Evolutionary conservation across 2,888 invertebrate genomes (phyloP).

Genomic region (Pheosia tremula): DNA sequence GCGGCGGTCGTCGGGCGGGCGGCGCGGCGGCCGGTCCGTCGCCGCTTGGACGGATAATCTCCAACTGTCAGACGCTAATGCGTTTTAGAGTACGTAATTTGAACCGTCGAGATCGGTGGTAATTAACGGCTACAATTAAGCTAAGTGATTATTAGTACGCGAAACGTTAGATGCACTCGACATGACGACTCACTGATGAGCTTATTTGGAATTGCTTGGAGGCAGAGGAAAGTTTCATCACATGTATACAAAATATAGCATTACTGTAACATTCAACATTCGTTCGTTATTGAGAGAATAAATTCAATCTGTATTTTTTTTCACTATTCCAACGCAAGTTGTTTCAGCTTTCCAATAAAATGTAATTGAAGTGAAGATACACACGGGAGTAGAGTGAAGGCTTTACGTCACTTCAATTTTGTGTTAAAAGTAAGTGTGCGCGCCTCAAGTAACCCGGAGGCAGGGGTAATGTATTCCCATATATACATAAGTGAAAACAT

Average conservation of each 20-base stretch:
- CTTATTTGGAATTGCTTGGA: constrained; percentile 21
- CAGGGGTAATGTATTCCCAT: constrained; percentile 83
- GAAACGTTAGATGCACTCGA: constrained; percentile 55
- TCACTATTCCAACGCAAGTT: constrained; percentile 30
- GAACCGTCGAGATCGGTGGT: constrained; percentile 82
- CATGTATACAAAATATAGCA: background rate
- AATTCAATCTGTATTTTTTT: constrained; percentile 31
- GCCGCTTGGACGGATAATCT: constrained; percentile 83
- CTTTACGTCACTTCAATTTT: constrained; percentile 83
- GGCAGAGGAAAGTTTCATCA: background rate
- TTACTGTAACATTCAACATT: constrained; percentile 1
- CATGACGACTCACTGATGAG: constrained; percentile 28
- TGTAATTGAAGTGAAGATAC: constrained; percentile 78
- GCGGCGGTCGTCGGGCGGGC: constrained; percentile 47
- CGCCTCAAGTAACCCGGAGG: constrained; percentile 80
- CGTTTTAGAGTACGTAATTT: constrained; percentile 85
- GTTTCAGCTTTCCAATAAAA: constrained; percentile 75
- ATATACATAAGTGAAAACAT: constrained; percentile 84
- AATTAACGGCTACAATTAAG: constrained; percentile 83
- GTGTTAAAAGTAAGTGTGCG: constrained; percentile 81
- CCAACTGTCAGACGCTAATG: constrained; percentile 83
- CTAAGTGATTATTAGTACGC: constrained; percentile 81
- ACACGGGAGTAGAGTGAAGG: constrained; percentile 76
- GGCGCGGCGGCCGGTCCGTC: constrained; percentile 56
- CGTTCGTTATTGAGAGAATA: constrained; percentile 11